A percentile compares a stretch with the other conserved stretches of the same genome.
Evolutionary conservation across 1,140 invertebrate genomes (phyloP).

Genomic region (silkworm (Bombyx mori)): ASM3026992v2 NC_085110.1:17050001-17050500

Average conservation of each 20-base stretch:
- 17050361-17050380: too few species aligned
- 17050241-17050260: slow-evolving; percentile 2
- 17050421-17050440: too few species aligned
- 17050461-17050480: too few species aligned
- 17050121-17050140: background rate
- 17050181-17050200: too few species aligned
- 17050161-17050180: slow-evolving; percentile 34
- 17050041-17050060: slow-evolving; percentile 33
- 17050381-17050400: too few species aligned
- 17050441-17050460: too few species aligned
- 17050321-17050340: background rate
- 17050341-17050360: slow-evolving; percentile 59
- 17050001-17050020: slow-evolving; percentile 36
- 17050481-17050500: too few species aligned
- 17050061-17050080: slow-evolving; percentile 62
- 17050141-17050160: slow-evolving; percentile 15
- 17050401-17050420: too few species aligned
- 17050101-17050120: slow-evolving; percentile 48
- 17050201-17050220: slow-evolving; percentile 38
- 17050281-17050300: background rate
- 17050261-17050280: slow-evolving; percentile 1
- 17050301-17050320: slow-evolving; percentile 2
- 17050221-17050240: slow-evolving; percentile 19
- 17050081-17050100: slow-evolving; percentile 38
- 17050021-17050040: slow-evolving; percentile 57